Evolutionary conservation across 2,797 vertebrate species (phyloP).

Genomic region (Sciaenops ocellatus): DNA sequence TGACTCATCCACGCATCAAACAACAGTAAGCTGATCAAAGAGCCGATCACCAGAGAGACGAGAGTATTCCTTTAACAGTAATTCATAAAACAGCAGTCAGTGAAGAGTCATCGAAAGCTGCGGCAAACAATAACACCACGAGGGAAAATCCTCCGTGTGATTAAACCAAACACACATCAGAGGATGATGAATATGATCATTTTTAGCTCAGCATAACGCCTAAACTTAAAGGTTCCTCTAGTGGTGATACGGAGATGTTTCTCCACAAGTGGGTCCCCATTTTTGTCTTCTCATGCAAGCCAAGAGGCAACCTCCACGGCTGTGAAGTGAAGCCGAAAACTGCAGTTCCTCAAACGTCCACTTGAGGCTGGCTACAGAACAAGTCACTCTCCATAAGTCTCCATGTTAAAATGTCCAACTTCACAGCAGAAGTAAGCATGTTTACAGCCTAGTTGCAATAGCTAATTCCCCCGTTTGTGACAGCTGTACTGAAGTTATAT

Average conservation of each 20-base stretch:
- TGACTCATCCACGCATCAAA: slow-evolving; percentile 31
- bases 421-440: too few relatives aligned
- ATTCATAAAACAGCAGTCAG: slow-evolving; percentile 26
- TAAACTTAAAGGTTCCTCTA: neutral
- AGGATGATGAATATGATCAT: neutral
- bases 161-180: neutral
- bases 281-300: neutral
- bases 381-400: too few relatives aligned
- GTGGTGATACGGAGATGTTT: neutral
- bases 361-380: too few relatives aligned
- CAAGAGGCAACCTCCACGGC: too few relatives aligned
- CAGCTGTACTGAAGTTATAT: too few relatives aligned
- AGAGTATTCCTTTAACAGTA: slow-evolving; percentile 15
- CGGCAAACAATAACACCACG: slow-evolving; percentile 3
- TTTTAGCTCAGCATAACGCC: neutral
- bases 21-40: slow-evolving; percentile 41
- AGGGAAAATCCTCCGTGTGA: neutral
- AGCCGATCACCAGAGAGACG: slow-evolving; percentile 6
- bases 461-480: too few relatives aligned
- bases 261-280: neutral
- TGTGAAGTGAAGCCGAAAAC: too few relatives aligned
- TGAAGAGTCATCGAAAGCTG: slow-evolving; percentile 7
- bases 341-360: too few relatives aligned
- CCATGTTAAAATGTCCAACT: too few relatives aligned
- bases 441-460: too few relatives aligned